A percentile compares a stretch with the other conserved stretches of the same genome.
phyloP scores from a whole-genome alignment of 2,888 invertebrate species.

The Meteorus cinctellus region DNA sequence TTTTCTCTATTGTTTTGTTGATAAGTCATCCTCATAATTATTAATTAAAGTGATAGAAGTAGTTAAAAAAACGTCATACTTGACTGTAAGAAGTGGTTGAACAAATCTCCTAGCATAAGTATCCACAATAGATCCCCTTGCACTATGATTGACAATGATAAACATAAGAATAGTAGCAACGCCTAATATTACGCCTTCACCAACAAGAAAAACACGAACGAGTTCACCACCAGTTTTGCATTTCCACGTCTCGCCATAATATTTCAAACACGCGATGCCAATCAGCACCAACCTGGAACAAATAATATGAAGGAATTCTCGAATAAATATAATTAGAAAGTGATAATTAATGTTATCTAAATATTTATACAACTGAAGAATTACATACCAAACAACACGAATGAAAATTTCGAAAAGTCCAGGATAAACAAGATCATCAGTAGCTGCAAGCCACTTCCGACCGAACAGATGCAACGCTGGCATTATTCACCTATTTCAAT shows the following conservation, averaged over 20 bases:
- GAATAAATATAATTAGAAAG: constrained; percentile 3
- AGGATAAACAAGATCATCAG: constrained; percentile 94
- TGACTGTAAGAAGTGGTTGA: constrained; percentile 81
- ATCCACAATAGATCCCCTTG: constrained; percentile 86
- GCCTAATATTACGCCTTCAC: constrained; percentile 80
- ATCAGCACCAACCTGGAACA: constrained; percentile 79
- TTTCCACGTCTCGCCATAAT: constrained; percentile 81
- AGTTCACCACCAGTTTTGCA: constrained; percentile 83
- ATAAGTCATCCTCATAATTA: no score
- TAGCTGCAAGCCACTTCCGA: constrained; percentile 92
- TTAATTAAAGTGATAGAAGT: background rate
- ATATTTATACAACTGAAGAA: constrained; percentile 37
- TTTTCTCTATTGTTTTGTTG: no score
- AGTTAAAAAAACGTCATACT: constrained; percentile 73
- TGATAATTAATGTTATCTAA: background rate
- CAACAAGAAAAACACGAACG: constrained; percentile 83
- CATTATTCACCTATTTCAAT: constrained; percentile 75
- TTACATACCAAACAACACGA: constrained; percentile 81
- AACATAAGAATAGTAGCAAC: constrained; percentile 79
- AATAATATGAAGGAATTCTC: background rate
- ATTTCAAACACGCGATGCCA: constrained; percentile 79
- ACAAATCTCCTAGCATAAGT: constrained; percentile 82
- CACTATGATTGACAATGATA: constrained; percentile 81
- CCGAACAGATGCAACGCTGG: constrained; percentile 91
- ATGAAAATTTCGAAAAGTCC: constrained; percentile 85